Conservation (phyloP, 2,797 vertebrate species). For the Simalia tracyae region DNA sequence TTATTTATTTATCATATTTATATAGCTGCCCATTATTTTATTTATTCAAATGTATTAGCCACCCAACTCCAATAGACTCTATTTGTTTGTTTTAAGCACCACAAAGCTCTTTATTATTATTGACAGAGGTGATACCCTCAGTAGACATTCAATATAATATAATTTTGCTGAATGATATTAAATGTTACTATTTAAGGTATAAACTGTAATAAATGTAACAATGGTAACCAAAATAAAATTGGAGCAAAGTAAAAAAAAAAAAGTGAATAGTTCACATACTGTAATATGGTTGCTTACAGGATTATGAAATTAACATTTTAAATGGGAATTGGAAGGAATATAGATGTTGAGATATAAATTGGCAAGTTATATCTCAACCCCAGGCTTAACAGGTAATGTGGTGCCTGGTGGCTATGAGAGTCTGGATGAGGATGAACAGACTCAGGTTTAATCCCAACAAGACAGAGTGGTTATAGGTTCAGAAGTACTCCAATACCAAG, state of each 20-base stretch:
- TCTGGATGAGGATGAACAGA: no score
- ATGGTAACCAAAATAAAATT: neutral
- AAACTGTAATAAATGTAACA: neutral
- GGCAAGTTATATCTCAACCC: neutral
- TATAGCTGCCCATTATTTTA: neutral
- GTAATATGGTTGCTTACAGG: neutral
- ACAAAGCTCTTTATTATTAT: neutral
- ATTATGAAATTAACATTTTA: neutral
- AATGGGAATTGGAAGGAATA: neutral
- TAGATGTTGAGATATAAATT: neutral
- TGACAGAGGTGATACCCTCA: neutral
- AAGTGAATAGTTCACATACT: neutral
- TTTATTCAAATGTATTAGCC: neutral
- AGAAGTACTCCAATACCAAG: no score
- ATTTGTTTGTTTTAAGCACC: neutral
- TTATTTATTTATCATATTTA: no score
- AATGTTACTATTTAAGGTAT: neutral
- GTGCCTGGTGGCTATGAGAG: no score
- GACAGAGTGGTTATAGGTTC: no score
- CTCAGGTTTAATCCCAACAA: no score
- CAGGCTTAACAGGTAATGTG: neutral
- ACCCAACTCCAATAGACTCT: neutral
- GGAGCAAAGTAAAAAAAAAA: neutral
- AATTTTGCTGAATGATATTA: neutral
- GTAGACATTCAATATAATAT: neutral